These are phyloP conservation scores for Anastatus disparis DNA, from an alignment of 1,140 invertebrate species.

Conservation along the genomic window DNA sequence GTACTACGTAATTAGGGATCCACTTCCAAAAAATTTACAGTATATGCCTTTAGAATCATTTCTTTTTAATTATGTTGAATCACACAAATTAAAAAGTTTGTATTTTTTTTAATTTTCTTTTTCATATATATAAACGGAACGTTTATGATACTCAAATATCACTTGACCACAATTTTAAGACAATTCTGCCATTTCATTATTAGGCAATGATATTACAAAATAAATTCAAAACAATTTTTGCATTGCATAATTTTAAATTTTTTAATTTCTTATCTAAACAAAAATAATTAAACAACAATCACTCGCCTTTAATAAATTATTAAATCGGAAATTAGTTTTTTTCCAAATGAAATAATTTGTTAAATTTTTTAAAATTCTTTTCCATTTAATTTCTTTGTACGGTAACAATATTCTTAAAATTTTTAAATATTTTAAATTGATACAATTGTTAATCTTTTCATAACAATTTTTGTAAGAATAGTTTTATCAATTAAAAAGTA, in stretches of 20 bases:
- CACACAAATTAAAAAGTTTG: constrained; percentile 35
- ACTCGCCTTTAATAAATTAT: not conserved
- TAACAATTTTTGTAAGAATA: no score
- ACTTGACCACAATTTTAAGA: not conserved
- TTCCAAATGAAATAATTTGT: no score
- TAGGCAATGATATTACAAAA: not conserved
- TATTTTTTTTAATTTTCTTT: constrained; percentile 8
- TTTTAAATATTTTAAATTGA: no score
- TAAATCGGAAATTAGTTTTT: not conserved
- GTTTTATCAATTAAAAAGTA: no score
- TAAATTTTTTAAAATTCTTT: no score
- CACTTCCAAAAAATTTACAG: constrained; percentile 11
- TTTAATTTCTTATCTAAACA: not conserved
- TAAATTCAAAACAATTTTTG: constrained; percentile 1
- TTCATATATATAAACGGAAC: constrained; percentile 14
- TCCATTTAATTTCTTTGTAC: no score
- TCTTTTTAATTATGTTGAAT: constrained; percentile 26
- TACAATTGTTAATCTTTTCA: no score
- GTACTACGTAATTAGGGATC: not conserved
- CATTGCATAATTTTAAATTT: not conserved
- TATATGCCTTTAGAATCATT: not conserved
- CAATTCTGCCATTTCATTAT: not conserved
- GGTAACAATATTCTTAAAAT: no score
- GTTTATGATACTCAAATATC: not conserved
- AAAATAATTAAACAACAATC: constrained; percentile 4